These are phyloP conservation scores for Macropodus opercularis DNA, from an alignment of 2,797 vertebrate genomes.

Conservation along the genomic window DNA sequence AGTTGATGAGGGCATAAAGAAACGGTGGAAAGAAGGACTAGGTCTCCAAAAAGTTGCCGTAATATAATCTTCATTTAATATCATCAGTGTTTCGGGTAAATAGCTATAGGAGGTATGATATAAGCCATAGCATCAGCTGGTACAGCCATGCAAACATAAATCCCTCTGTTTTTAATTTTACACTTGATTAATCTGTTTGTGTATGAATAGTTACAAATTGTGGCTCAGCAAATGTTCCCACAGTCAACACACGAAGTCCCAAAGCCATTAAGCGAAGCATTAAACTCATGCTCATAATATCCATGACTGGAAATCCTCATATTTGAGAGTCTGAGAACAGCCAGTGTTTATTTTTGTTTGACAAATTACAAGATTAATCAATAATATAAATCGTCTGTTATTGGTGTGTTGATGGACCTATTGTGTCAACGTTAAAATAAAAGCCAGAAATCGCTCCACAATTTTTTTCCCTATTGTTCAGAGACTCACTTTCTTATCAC, in stretches of 20 bases:
- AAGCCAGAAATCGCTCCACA: neutral
- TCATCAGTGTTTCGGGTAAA: neutral
- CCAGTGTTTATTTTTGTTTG: neutral
- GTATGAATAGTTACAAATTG: neutral
- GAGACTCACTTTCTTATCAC: conserved; percentile 23
- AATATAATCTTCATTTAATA: too few relatives aligned
- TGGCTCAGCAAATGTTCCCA: neutral
- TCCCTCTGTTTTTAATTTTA: neutral
- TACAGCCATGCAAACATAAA: too few relatives aligned
- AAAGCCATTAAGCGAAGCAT: neutral
- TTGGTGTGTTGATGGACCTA: neutral
- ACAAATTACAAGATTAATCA: neutral
- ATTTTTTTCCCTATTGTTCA: conserved; percentile 2
- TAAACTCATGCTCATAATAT: neutral
- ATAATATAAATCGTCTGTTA: conserved; percentile 2
- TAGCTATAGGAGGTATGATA: neutral
- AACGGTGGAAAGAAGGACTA: conserved; percentile 22
- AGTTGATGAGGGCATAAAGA: conserved; percentile 41
- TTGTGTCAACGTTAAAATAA: neutral
- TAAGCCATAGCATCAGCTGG: neutral
- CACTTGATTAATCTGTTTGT: neutral
- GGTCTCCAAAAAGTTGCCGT: conserved; percentile 3
- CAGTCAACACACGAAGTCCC: neutral
- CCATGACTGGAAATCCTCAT: neutral
- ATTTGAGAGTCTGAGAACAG: neutral